Percentiles rank a stretch among this genome's conserved stretches.
These are phyloP conservation scores for Cyrtodaria siliqua DNA, from an alignment of 2,888 invertebrate species.

Conservation along the genomic window DNA sequence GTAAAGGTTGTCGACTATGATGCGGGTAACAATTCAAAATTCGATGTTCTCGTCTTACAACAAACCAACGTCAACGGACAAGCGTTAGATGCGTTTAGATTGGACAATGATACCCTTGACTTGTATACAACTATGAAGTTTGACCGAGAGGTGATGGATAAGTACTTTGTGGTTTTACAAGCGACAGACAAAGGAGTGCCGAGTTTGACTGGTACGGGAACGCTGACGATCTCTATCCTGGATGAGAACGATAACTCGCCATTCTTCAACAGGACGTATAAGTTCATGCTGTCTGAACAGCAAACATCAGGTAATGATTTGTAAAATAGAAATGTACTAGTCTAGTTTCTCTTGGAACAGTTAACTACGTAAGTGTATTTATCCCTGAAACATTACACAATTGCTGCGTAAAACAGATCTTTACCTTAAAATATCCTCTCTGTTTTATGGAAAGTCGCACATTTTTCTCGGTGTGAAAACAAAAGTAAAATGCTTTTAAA, in stretches of 20 bases:
- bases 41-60: conserved; percentile 14
- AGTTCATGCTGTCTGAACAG: conserved; percentile 40
- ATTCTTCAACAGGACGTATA: conserved; percentile 89
- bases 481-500: too few species aligned
- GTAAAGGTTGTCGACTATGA: conserved; percentile 56
- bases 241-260: conserved; percentile 99
- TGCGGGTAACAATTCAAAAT: conserved; percentile 52
- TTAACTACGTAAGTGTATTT: too few species aligned
- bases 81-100: conserved; percentile 61
- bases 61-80: conserved; percentile 14
- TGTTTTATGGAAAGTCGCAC: too few species aligned
- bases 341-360: too few species aligned
- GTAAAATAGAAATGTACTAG: too few species aligned
- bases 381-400: too few species aligned
- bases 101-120: conserved; percentile 68
- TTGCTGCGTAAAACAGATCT: too few species aligned
- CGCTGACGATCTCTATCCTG: conserved; percentile 98
- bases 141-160: conserved; percentile 77
- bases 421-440: too few species aligned
- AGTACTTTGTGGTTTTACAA: conserved; percentile 97
- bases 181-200: conserved; percentile 90
- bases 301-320: conserved; percentile 20
- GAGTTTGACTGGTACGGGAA: conserved; percentile 91
- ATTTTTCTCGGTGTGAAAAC: too few species aligned
- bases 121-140: conserved; percentile 70